Evolutionary conservation across 2,113 vertebrate species (phyloP).

Genomic region (Pampusana beccarii): DNA sequence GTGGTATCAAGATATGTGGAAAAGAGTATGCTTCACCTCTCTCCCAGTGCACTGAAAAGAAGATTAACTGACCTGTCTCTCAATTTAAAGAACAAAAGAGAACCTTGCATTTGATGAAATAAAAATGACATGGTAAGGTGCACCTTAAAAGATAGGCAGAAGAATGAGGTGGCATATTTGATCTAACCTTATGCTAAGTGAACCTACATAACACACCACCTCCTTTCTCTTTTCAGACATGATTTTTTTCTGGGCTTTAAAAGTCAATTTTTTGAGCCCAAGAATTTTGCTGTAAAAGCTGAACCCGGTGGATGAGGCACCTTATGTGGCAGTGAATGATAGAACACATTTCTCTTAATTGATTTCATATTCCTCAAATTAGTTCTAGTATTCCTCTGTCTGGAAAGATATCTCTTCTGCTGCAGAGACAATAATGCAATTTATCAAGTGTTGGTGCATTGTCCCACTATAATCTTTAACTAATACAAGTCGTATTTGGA

Average conservation of each 20-base stretch:
- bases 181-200: not conserved
- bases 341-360: not conserved
- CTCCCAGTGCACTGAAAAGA: not conserved
- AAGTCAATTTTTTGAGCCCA: not conserved
- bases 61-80: slow-evolving; percentile 43
- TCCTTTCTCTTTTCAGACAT: not conserved
- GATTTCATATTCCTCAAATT: not conserved
- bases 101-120: not conserved
- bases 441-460: not conserved
- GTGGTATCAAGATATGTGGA: not conserved
- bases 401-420: not conserved
- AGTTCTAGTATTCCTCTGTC: not conserved
- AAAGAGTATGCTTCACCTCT: not conserved
- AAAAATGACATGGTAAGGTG: not conserved
- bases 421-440: not conserved
- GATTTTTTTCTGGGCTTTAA: not conserved
- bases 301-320: not conserved
- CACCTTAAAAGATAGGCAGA: not conserved
- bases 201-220: not conserved
- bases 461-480: not conserved
- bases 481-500: not conserved
- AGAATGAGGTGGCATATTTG: not conserved
- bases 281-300: not conserved
- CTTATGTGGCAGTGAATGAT: not conserved
- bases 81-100: slow-evolving; percentile 17